Evolutionary conservation across 2,797 vertebrate species (phyloP).

Genomic region (Poecile montanus): DNA sequence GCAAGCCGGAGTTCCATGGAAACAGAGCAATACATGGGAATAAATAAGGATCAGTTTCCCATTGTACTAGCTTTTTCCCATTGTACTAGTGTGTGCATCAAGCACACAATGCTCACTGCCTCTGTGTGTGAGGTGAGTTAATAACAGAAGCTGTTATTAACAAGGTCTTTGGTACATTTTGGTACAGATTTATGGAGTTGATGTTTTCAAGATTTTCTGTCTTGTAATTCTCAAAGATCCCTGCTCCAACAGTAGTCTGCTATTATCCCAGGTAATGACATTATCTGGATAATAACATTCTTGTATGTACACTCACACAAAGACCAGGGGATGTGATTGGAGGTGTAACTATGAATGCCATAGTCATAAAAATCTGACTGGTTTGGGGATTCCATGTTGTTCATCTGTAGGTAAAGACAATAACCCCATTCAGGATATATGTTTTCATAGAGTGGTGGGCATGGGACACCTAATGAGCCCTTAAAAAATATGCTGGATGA

Average conservation of each 20-base stretch:
- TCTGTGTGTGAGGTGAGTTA: not conserved
- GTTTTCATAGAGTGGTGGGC: not conserved
- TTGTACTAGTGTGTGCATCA: not conserved
- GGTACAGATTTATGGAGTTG: not conserved
- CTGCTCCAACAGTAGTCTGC: not conserved
- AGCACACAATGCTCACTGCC: not conserved
- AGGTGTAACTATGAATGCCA: fast-evolving
- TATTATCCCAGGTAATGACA: not conserved
- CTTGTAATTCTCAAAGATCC: not conserved
- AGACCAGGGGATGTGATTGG: not conserved
- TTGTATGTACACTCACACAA: not conserved
- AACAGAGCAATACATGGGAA: not conserved
- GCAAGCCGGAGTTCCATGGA: not conserved
- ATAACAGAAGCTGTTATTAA: not conserved
- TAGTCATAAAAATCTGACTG: not conserved
- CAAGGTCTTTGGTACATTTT: not conserved
- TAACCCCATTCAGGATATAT: fast-evolving
- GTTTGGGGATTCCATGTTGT: not conserved
- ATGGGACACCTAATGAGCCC: not conserved
- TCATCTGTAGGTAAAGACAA: not conserved
- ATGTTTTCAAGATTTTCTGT: not conserved
- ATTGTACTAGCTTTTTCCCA: not conserved
- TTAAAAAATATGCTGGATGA: not conserved
- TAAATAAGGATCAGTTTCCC: not conserved
- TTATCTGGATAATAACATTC: not conserved